These are phyloP conservation scores for Drosophila incognita DNA, from an alignment of 2,888 invertebrate species.

Conservation along the genomic window DNA sequence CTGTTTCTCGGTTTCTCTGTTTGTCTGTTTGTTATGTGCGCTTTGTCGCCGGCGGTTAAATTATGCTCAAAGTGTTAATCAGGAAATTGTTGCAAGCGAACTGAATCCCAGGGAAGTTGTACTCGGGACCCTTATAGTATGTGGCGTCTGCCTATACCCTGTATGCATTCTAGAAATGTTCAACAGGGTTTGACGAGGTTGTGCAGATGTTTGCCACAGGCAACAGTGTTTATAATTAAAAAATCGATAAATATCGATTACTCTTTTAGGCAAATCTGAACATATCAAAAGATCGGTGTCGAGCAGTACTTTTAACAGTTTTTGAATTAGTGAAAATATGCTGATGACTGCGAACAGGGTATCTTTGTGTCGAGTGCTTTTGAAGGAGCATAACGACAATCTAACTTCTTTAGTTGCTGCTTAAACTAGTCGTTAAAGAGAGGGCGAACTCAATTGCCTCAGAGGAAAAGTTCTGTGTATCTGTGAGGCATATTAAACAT, in stretches of 20 bases:
- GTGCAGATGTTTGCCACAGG: neutral
- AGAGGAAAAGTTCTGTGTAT: slow-evolving; percentile 28
- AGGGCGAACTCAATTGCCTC: slow-evolving; percentile 52
- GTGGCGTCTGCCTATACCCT: slow-evolving; percentile 39
- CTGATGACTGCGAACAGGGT: neutral
- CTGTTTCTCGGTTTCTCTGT: slow-evolving; percentile 2
- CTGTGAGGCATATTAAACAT: slow-evolving; percentile 10
- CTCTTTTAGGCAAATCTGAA: too few relatives aligned
- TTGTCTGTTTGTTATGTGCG: slow-evolving; percentile 72
- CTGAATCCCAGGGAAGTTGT: slow-evolving; percentile 8
- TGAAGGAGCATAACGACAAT: neutral
- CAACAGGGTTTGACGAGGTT: neutral
- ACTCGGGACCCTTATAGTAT: slow-evolving; percentile 60
- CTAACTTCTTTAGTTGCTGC: slow-evolving; percentile 11
- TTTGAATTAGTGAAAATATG: neutral
- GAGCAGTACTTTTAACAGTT: neutral
- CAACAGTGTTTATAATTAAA: neutral
- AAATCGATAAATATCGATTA: neutral
- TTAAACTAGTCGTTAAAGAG: slow-evolving; percentile 33
- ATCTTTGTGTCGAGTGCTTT: neutral
- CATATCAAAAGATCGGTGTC: neutral
- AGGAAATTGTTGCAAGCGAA: slow-evolving; percentile 76
- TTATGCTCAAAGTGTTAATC: slow-evolving; percentile 83
- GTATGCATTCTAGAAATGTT: neutral
- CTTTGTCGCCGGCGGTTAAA: slow-evolving; percentile 78